Conservation (phyloP, 2,888 invertebrate species). For the Rhagophthalmus giganteus region DNA sequence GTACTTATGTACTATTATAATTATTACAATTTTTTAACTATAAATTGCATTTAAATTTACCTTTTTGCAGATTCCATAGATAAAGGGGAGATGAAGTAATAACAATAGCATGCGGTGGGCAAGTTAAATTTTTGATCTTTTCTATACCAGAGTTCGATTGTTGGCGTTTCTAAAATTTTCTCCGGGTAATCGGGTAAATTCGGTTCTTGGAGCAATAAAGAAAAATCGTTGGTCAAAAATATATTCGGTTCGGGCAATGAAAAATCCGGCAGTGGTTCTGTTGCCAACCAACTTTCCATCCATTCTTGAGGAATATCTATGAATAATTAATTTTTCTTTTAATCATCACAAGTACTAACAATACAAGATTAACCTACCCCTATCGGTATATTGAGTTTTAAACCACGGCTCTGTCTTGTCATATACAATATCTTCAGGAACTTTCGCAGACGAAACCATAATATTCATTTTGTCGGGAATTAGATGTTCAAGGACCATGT, state of each 20-base stretch:
- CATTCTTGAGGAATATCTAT: slow-evolving; percentile 66
- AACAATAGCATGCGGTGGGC: slow-evolving; percentile 74
- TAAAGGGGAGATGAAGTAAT: slow-evolving; percentile 73
- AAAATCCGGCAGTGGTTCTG: slow-evolving; percentile 62
- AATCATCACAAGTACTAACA: slow-evolving; percentile 9
- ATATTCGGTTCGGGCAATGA: slow-evolving; percentile 72
- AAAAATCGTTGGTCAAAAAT: slow-evolving; percentile 74
- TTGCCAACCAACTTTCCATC: slow-evolving; percentile 65
- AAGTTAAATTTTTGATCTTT: slow-evolving; percentile 80
- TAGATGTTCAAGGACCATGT: slow-evolving; percentile 63
- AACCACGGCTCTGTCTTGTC: slow-evolving; percentile 81
- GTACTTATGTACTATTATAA: no score
- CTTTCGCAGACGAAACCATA: slow-evolving; percentile 68
- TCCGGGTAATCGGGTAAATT: slow-evolving; percentile 58
- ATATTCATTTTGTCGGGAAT: slow-evolving; percentile 70
- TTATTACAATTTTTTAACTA: not conserved
- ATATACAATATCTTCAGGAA: slow-evolving; percentile 58
- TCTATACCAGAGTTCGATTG: slow-evolving; percentile 79
- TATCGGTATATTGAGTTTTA: slow-evolving; percentile 72
- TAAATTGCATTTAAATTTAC: slow-evolving; percentile 55
- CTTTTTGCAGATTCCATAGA: slow-evolving; percentile 65
- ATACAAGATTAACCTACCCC: slow-evolving; percentile 51
- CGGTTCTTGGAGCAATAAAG: slow-evolving; percentile 57
- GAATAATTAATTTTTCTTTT: no score
- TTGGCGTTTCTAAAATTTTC: slow-evolving; percentile 60